A percentile compares a stretch with the other conserved stretches of the same genome.
These are phyloP conservation scores for Pseudomyrmex flavicornis DNA, from an alignment of 1,140 invertebrate species.

Conservation along the genomic window DNA sequence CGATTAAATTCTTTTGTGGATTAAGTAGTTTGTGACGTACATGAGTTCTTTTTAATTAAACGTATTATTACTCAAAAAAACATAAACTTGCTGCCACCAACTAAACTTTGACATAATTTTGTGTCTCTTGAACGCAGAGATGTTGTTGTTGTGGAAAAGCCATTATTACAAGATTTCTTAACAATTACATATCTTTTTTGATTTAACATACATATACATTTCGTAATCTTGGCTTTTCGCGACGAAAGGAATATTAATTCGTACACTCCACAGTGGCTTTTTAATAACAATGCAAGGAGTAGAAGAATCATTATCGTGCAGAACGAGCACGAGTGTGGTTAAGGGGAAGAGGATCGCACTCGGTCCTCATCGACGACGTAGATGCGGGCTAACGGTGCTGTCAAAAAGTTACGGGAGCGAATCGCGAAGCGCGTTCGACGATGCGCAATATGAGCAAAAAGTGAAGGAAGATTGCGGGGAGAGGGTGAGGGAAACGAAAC, in stretches of 20 bases:
- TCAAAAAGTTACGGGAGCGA: conserved; percentile 37
- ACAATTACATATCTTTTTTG: background rate
- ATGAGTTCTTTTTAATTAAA: too few relatives aligned
- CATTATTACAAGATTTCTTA: conserved; percentile 24
- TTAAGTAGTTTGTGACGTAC: too few relatives aligned
- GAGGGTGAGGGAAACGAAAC: conserved; percentile 12
- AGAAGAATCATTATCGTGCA: conserved; percentile 35
- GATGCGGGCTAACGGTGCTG: conserved; percentile 34
- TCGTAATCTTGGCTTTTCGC: conserved; percentile 21
- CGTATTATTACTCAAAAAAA: background rate
- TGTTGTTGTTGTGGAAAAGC: conserved; percentile 13
- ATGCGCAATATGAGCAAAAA: conserved; percentile 12
- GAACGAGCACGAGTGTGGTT: conserved; percentile 6
- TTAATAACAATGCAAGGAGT: conserved; percentile 21
- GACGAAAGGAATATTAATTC: background rate
- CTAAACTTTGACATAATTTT: background rate
- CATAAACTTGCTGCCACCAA: background rate
- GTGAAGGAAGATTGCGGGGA: background rate
- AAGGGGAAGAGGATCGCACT: background rate
- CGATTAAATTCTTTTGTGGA: background rate
- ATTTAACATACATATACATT: background rate
- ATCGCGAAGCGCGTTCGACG: conserved; percentile 13
- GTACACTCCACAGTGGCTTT: background rate
- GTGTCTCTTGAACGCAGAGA: conserved; percentile 8
- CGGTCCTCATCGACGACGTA: background rate